Conservation (phyloP, 1,140 invertebrate genomes). For the Lepidostoma basale region DNA sequence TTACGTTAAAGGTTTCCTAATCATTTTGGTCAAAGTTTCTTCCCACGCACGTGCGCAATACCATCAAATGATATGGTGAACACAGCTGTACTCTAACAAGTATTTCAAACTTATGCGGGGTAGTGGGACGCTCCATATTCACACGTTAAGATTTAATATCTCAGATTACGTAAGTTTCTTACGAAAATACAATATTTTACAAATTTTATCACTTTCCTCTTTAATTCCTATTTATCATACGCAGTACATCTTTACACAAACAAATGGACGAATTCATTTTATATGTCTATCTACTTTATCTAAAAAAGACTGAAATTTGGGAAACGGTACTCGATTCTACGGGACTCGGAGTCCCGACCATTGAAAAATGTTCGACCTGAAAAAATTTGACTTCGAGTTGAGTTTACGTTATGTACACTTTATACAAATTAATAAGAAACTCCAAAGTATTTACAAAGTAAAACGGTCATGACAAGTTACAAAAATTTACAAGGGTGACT, state of each 20-base stretch:
- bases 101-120: neutral
- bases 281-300: conserved; percentile 15
- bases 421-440: no score
- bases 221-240: neutral
- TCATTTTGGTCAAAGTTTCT: no score
- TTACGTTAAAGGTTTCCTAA: no score
- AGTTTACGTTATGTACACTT: conserved; percentile 2
- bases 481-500: no score
- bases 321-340: neutral
- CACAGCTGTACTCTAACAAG: neutral
- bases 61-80: neutral
- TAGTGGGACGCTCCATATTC: neutral
- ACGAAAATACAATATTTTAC: conserved; percentile 20
- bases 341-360: neutral
- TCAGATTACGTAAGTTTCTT: neutral
- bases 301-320: neutral
- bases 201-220: neutral
- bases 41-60: no score
- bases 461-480: no score
- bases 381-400: neutral
- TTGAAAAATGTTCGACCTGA: neutral
- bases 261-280: conserved; percentile 23
- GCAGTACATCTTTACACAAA: conserved; percentile 10
- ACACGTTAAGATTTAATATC: neutral
- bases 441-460: no score